These are phyloP conservation scores for Poecilobothrus nobilitatus DNA, from an alignment of 2,888 invertebrate species.

Conservation along the genomic window DNA sequence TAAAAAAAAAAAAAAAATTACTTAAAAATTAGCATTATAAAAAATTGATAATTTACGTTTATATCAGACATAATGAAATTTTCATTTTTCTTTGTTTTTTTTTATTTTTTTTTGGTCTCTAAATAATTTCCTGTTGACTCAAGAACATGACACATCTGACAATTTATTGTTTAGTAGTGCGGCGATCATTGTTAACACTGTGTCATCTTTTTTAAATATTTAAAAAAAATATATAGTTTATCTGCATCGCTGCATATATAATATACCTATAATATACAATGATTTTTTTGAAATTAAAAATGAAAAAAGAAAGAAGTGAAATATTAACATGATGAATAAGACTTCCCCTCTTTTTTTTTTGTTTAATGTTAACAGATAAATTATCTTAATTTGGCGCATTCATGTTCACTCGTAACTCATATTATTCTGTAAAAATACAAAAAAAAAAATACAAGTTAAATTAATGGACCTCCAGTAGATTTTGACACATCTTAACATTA, in stretches of 20 bases:
- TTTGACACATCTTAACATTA: background rate
- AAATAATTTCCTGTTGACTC: background rate
- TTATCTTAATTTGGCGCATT: background rate
- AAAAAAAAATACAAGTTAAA: too few species aligned
- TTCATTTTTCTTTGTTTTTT: too few species aligned
- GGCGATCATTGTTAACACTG: too few species aligned
- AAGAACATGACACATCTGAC: slow-evolving; percentile 6
- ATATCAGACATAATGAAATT: too few species aligned
- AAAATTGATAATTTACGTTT: background rate
- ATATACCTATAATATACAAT: background rate
- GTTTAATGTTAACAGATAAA: background rate
- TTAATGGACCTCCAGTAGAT: slow-evolving; percentile 1
- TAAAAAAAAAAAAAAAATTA: background rate
- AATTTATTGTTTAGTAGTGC: background rate
- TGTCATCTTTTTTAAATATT: too few species aligned
- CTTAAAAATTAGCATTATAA: background rate
- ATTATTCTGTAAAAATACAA: background rate
- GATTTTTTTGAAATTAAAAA: too few species aligned
- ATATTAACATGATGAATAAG: background rate
- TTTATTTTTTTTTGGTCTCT: too few species aligned
- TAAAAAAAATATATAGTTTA: too few species aligned
- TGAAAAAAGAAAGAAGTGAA: too few species aligned
- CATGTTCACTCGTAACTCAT: slow-evolving; percentile 1
- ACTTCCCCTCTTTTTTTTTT: background rate
- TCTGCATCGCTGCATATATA: too few species aligned